Evolutionary conservation across 37 sponge, comb jelly and placozoan genomes (phyloP).

Genomic region (Halisarca cf. caerulea): DNA sequence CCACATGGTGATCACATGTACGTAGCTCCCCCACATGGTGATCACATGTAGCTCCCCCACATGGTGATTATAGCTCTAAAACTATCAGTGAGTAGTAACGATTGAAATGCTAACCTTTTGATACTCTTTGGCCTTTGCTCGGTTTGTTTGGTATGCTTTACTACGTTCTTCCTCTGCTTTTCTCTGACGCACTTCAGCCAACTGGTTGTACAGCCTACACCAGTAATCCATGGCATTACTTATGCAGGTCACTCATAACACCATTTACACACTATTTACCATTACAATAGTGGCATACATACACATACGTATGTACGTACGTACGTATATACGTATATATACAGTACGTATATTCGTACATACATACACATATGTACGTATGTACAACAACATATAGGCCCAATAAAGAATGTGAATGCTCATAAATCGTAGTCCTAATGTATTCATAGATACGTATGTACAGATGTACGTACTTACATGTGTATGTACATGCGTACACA

Average conservation of each 20-base stretch:
- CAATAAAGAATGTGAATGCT: no score
- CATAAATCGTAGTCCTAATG: no score
- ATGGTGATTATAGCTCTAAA: no score
- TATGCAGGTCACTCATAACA: no score
- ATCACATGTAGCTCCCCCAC: no score
- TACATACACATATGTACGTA: neutral
- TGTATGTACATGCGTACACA: neutral
- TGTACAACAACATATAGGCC: no score
- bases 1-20: no score
- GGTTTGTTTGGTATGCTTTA: slow-evolving; percentile 18
- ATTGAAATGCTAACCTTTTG: slow-evolving; percentile 62
- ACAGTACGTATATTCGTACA: neutral
- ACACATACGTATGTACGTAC: neutral
- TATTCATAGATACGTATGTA: no score
- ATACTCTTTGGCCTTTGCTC: slow-evolving; percentile 56
- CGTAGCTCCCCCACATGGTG: no score
- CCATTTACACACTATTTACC: neutral
- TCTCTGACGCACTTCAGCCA: slow-evolving; percentile 53
- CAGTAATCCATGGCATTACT: neutral
- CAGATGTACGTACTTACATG: neutral
- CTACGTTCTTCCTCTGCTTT: neutral
- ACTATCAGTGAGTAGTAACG: no score
- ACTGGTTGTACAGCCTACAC: slow-evolving; percentile 45
- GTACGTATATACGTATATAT: neutral
- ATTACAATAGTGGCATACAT: slow-evolving; percentile 19